These are phyloP conservation scores for Coranthus polyacanthus DNA, from an alignment of 2,797 vertebrate genomes.

Conservation along the genomic window DNA sequence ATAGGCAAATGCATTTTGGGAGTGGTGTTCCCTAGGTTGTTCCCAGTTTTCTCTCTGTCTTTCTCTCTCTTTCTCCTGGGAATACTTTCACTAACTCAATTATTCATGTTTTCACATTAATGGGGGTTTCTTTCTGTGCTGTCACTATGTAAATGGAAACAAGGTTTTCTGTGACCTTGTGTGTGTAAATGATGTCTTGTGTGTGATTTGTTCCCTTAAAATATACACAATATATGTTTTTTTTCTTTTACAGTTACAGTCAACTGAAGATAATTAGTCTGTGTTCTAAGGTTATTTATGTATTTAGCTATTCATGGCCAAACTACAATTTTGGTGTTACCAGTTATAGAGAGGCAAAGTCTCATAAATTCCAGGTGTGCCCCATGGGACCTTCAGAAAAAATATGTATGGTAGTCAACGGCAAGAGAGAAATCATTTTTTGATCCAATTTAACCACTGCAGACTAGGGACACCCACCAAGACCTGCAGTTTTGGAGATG, in stretches of 20 bases:
- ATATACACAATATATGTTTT: background rate
- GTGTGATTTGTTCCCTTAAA: constrained; percentile 13
- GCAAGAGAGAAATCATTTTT: no score
- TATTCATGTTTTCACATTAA: constrained; percentile 82
- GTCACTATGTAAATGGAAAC: constrained; percentile 43
- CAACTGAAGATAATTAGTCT: no score
- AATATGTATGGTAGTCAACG: no score
- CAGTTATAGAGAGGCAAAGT: no score
- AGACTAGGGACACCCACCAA: no score
- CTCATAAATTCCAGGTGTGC: no score
- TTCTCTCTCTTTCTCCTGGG: constrained; percentile 47
- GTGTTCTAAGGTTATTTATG: background rate
- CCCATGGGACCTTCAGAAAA: no score
- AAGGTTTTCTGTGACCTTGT: constrained; percentile 44
- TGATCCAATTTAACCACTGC: no score
- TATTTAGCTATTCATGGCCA: background rate
- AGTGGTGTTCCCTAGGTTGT: constrained; percentile 72
- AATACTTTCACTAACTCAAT: constrained; percentile 76
- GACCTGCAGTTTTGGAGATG: no score
- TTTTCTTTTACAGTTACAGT: background rate
- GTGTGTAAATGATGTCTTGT: constrained; percentile 7
- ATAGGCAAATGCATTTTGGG: constrained; percentile 46
- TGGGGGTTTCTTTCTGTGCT: constrained; percentile 48
- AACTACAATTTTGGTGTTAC: background rate
- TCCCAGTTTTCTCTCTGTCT: constrained; percentile 39